A percentile compares a stretch with the other conserved stretches of the same genome.
These are phyloP conservation scores for Lanius collurio DNA, from an alignment of 2,113 vertebrate species.

Conservation along the genomic window DNA sequence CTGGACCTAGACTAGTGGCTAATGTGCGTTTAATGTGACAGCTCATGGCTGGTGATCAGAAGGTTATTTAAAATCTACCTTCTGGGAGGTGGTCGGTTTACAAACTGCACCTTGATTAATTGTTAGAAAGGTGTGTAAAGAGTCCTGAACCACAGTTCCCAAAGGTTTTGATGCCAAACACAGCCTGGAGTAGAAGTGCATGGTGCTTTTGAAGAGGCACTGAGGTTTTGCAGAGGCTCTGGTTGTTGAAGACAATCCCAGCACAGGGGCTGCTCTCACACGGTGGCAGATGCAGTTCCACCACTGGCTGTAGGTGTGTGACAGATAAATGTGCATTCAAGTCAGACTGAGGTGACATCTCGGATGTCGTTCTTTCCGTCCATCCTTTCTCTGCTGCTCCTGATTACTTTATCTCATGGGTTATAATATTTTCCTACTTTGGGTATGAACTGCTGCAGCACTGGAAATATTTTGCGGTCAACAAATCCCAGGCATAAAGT, in stretches of 20 bases:
- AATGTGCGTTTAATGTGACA: neutral
- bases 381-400: neutral
- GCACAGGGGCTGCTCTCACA: neutral
- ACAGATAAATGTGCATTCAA: neutral
- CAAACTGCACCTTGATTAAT: neutral
- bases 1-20: neutral
- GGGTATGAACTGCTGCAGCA: neutral
- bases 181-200: neutral
- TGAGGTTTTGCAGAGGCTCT: neutral
- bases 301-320: neutral
- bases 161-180: neutral
- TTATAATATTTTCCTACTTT: neutral
- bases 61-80: neutral
- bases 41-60: neutral
- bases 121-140: neutral
- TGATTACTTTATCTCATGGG: neutral
- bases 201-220: neutral
- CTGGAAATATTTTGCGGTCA: neutral
- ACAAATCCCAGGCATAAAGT: neutral
- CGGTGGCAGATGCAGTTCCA: rapidly evolving
- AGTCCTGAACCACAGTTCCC: neutral
- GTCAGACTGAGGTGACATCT: neutral
- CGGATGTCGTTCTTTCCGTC: neutral
- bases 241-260: neutral
- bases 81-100: neutral